Evolutionary conservation across 2,797 vertebrate genomes (phyloP).

Genomic region (Chelonia mydas): DNA sequence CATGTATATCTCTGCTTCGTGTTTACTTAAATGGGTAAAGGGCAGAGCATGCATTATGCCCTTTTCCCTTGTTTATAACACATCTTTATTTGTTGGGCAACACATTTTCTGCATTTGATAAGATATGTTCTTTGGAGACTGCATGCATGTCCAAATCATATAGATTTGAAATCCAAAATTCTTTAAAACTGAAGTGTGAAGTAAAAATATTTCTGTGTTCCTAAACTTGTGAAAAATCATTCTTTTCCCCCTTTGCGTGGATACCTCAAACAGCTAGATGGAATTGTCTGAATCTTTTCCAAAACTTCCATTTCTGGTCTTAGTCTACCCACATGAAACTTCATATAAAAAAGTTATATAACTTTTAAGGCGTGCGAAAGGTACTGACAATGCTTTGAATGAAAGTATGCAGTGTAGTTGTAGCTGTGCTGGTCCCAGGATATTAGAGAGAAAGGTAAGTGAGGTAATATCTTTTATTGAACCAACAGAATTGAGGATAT

Average conservation of each 20-base stretch:
- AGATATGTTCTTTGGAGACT: background rate
- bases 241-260: background rate
- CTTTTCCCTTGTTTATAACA: background rate
- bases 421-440: background rate
- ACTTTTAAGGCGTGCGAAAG: background rate
- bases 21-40: background rate
- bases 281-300: background rate
- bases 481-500: background rate
- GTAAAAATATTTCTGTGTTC: background rate
- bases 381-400: background rate
- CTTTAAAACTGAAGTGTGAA: no score
- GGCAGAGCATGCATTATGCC: background rate
- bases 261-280: background rate
- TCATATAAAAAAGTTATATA: background rate
- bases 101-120: background rate
- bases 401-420: background rate
- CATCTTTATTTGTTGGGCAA: background rate
- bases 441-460: background rate
- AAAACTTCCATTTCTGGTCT: background rate
- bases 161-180: background rate
- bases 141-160: background rate
- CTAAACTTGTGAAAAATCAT: background rate
- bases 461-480: background rate
- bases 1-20: background rate
- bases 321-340: accelerated